Base-by-base conservation (phyloP, 2,113 vertebrate genomes). In the Piliocolobus tephrosceles region DNA sequence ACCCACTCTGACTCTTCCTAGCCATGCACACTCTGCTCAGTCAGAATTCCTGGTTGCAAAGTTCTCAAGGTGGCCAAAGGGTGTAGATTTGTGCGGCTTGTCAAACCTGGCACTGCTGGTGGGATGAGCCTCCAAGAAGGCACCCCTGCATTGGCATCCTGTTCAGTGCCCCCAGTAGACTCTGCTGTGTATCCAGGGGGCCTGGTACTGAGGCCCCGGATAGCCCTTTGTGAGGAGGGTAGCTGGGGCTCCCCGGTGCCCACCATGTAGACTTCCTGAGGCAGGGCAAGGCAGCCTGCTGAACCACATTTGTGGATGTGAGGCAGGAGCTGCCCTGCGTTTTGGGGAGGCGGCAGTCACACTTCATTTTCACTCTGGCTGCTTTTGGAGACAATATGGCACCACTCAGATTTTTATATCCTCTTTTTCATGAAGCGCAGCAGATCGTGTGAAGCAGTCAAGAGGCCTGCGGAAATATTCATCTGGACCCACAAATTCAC, bases 391-490 rank as follows among this genome's bases (percentile, higher is more conserved):
- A 30, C 94, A 76, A 95, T 58, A 94, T 88, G 93, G 80, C 35
- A 89, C 6, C 0, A 0, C 88, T 97, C 35, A 58, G 88, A 9
- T 88, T 81, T 58, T 90, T 90, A 45, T 82, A 86, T 35, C 73
- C 76, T 84, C 25, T 50, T 14, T 80, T 35, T 6, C 17, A 68
- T 85, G 72, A 95, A 93, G 27, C 83, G 95, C 78, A 61, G 58
- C 92, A 76, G 89, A 90, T 92, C 11, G 0, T 68, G 90, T 76
- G 95, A 98, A 98, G 18, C 52, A 92, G 80, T 92, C 94, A 91
- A 96, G 92, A 97, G 96, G 76, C 84, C 95, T 68, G 82, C 58
- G 94, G 95, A 97, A 98, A 97, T 52, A 90, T 35, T 98, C 96
- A 94, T 86, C 70, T 27, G 0, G 96, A 93, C 88, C 95, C 70